Evolutionary conservation across 2,797 vertebrate species (phyloP), one percentile per base, ranked within the genome.

Genomic region (Sphenodon punctatus): DNA sequence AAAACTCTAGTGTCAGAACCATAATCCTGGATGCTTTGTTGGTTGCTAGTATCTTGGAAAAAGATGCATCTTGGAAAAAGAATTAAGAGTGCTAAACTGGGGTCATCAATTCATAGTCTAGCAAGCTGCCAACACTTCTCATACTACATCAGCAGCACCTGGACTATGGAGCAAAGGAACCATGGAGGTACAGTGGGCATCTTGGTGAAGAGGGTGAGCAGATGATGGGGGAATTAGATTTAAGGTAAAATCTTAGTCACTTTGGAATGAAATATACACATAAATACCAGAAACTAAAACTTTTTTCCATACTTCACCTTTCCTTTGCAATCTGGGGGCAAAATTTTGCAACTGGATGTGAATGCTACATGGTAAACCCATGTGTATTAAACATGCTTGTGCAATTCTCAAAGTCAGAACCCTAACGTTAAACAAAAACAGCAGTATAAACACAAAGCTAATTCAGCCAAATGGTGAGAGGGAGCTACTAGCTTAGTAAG

Each of bases 181-280:
- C 79, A 75, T 87, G 91, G 87, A 80, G 80, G 80, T 1, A 27
- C n/a, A 30, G 27, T 53, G 27, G n/a, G 16, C 8, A 10, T 5
- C 53, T 51, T 27, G 49, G 14, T n/a, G n/a, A 27, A n/a, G n/a
- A 51, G n/a, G n/a, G n/a, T n/a, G n/a, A n/a, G n/a, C n/a, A n/a
- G n/a, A n/a, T n/a, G n/a, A n/a, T n/a, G n/a, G n/a, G n/a, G n/a
- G n/a, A n/a, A n/a, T n/a, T n/a, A n/a, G n/a, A n/a, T n/a, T n/a
- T n/a, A n/a, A 63, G 63, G 17, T 42, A n/a, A 42, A 19, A 5
- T 43, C 17, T n/a, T 27, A 63, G 3, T n/a, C 39, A 43, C 13
- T 30, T 17, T 30, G 7, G 11, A 30, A 61, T 23, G 36, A 61
- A 41, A n/a, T n/a, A n/a, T n/a, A n/a, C n/a, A n/a, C n/a, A n/a